Conservation (phyloP, 2,113 vertebrate species). For the Malurus alboscapulatus region DNA sequence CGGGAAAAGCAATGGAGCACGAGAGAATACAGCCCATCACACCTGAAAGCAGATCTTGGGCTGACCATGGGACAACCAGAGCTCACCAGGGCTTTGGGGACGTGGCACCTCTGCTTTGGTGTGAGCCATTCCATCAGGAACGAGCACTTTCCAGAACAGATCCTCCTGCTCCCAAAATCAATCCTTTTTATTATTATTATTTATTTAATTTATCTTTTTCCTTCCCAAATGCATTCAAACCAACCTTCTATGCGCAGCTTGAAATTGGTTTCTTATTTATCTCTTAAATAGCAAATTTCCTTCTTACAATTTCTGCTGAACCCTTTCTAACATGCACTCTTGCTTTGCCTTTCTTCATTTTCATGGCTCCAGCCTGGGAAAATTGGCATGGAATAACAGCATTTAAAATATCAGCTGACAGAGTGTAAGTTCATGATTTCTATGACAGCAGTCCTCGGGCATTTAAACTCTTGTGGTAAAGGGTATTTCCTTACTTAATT, state of each 20-base stretch:
- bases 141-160: neutral
- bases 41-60: neutral
- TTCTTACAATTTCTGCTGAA: neutral
- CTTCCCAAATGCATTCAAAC: neutral
- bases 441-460: neutral
- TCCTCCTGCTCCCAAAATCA: neutral
- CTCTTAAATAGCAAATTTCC: neutral
- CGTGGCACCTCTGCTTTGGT: neutral
- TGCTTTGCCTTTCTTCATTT: neutral
- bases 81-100: neutral
- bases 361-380: neutral
- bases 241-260: neutral
- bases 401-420: slow-evolving; percentile 17
- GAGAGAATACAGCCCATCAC: neutral
- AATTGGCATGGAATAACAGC: neutral
- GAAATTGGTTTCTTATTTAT: neutral
- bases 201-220: neutral
- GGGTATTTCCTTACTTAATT: slow-evolving; percentile 13
- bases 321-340: neutral
- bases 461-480: neutral
- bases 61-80: neutral
- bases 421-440: neutral
- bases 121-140: neutral
- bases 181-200: fast-evolving
- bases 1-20: fast-evolving